phyloP scores from a whole-genome alignment of 1,140 invertebrate species.

The Gryllus bimaculatus region DNA sequence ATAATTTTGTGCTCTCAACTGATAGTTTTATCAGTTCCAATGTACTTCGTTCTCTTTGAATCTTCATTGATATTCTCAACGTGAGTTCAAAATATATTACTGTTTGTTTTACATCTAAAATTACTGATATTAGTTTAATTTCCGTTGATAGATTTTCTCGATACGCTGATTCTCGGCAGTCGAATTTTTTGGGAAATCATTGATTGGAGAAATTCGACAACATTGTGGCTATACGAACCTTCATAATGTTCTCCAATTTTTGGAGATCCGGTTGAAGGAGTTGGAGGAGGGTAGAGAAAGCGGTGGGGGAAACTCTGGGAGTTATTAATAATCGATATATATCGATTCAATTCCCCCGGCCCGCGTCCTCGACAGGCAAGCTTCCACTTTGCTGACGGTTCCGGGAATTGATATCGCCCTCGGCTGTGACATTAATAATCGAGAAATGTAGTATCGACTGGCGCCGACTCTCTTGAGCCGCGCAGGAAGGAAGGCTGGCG shows the following conservation, averaged over 20 bases:
- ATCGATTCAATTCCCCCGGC: neutral
- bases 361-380: neutral
- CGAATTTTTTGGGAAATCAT: no score
- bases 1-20: no score
- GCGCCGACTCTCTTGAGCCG: neutral
- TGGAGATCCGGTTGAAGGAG: neutral
- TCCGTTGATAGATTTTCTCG: no score
- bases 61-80: no score
- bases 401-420: neutral
- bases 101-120: no score
- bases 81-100: no score
- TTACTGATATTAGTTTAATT: no score
- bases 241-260: neutral
- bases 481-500: neutral
- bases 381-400: neutral
- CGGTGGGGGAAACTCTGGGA: neutral
- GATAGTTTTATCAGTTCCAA: no score
- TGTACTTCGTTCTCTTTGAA: no score
- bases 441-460: conserved; percentile 1
- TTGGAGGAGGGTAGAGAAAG: neutral
- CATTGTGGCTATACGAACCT: no score
- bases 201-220: no score
- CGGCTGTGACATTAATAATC: neutral
- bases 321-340: conserved; percentile 6
- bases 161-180: no score